phyloP scores from a whole-genome alignment of 2,113 vertebrate genomes.

The Merops nubicus region DNA sequence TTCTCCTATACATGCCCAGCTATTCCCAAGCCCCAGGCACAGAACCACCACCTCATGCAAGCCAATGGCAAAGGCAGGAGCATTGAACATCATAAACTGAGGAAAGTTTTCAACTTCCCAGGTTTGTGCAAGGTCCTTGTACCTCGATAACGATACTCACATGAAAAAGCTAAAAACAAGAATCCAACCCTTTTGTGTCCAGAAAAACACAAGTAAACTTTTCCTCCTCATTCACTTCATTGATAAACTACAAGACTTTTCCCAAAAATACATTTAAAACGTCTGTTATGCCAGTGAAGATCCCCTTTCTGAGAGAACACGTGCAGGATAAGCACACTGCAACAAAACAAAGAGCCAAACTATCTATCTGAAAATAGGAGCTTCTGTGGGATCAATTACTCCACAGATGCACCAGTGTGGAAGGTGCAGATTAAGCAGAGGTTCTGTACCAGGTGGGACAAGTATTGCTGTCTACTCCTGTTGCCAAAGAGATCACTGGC shows the following conservation, averaged over 20 bases:
- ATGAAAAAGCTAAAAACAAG: not conserved
- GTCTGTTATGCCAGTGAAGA: not conserved
- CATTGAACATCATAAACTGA: not conserved
- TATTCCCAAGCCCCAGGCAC: not conserved
- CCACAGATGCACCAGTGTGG: not conserved
- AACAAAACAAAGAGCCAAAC: not conserved
- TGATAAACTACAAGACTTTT: not conserved
- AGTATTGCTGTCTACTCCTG: fast-evolving
- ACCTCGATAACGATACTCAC: fast-evolving
- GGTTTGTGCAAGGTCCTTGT: not conserved
- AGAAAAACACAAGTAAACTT: not conserved
- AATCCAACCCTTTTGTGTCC: not conserved
- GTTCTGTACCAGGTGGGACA: not conserved
- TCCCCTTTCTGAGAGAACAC: not conserved
- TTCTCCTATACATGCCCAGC: not conserved
- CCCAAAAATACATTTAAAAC: not conserved
- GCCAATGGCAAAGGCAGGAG: not conserved
- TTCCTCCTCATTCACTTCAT: not conserved
- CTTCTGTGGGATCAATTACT: not conserved
- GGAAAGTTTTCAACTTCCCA: not conserved
- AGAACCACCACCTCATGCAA: not conserved
- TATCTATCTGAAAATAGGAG: not conserved
- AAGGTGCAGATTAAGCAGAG: not conserved
- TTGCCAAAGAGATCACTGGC: not conserved
- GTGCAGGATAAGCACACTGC: not conserved